Percentiles rank a stretch among this genome's conserved stretches.
These are phyloP conservation scores for Pegoplata infirma DNA, from an alignment of 2,888 invertebrate genomes.

Conservation along the genomic window DNA sequence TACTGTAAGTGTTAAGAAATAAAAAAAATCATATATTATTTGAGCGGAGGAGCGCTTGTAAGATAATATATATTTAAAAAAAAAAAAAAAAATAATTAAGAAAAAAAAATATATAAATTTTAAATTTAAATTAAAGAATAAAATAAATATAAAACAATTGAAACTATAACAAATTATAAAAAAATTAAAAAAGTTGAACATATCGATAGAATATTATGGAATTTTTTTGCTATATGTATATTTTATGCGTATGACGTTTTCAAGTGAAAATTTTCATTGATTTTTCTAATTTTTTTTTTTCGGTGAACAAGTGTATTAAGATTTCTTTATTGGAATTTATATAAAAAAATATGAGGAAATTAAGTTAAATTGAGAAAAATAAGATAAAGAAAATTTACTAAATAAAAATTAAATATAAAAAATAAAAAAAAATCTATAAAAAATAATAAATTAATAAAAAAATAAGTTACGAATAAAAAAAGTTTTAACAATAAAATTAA, in stretches of 20 bases:
- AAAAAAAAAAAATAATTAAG: conserved; percentile 16
- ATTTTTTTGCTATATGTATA: conserved; percentile 34
- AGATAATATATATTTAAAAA: conserved; percentile 53
- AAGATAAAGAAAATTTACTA: conserved; percentile 8
- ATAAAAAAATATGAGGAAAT: conserved; percentile 5
- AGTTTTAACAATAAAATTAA: not conserved
- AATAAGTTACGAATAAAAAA: not conserved
- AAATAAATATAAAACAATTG: conserved; percentile 17
- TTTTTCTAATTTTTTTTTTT: conserved; percentile 65
- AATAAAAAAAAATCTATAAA: not conserved
- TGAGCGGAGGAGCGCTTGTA: conserved; percentile 58
- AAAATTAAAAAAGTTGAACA: too few species aligned
- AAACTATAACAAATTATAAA: conserved; percentile 16
- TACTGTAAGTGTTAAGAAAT: conserved; percentile 72
- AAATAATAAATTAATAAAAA: not conserved
- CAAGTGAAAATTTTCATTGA: conserved; percentile 70
- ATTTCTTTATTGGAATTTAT: conserved; percentile 4
- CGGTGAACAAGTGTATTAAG: not conserved
- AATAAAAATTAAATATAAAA: not conserved
- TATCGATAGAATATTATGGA: conserved; percentile 43
- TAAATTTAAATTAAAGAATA: not conserved
- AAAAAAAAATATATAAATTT: conserved; percentile 31
- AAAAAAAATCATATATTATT: conserved; percentile 67
- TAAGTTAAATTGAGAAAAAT: not conserved
- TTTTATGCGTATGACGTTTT: conserved; percentile 63